Evolutionary conservation across 2,888 invertebrate genomes (phyloP), one percentile per base, ranked within the genome.

Genomic region (Drosophila limbata): DNA sequence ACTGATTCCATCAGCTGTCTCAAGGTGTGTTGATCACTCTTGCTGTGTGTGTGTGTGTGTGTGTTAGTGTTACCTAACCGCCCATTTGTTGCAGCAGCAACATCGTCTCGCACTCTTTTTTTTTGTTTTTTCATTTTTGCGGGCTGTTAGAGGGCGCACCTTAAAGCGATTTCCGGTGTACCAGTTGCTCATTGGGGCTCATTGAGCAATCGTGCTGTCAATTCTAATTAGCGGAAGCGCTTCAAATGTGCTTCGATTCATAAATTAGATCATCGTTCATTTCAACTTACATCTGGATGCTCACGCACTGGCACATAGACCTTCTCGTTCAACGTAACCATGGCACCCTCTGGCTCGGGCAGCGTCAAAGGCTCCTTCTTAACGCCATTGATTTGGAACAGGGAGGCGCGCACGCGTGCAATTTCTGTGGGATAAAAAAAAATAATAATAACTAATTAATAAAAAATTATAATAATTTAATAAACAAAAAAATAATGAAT

Each of bases 221-320:
- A 77, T 91, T 89, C 84, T 81, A 90, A 90, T 90, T 90, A 90
- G 86, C 90, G 91, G 91, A 90, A 91, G 79, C 81, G 81, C 78
- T 73, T 71, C 73, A 72, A 73, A 78, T 81, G 73, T 73, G 76
- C 73, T 79, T 73, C 81, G 66, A 80, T 83, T 78, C 76, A 76
- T 77, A 83, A 88, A 83, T 83, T 82, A 85, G 85, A 83, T 85
- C 80, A 82, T 85, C 77, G 59, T 68, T 1, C 11, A 9, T 39
- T 0, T 40, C 21, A 71, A 97, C 98, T 98, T 94, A 99, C 99
- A 94, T 99, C 99, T 95, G 99, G 99, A 94, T 99, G 98, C 93
- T 99, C 99, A 95, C 99, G 99, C 91, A 98, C 98, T 93, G 99
- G 99, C 93, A 99, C 99, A 94, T 98, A 99, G 91, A 99, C 98